phyloP scores from a whole-genome alignment of 2,113 vertebrate species.

The Cynocephalus volans region DNA sequence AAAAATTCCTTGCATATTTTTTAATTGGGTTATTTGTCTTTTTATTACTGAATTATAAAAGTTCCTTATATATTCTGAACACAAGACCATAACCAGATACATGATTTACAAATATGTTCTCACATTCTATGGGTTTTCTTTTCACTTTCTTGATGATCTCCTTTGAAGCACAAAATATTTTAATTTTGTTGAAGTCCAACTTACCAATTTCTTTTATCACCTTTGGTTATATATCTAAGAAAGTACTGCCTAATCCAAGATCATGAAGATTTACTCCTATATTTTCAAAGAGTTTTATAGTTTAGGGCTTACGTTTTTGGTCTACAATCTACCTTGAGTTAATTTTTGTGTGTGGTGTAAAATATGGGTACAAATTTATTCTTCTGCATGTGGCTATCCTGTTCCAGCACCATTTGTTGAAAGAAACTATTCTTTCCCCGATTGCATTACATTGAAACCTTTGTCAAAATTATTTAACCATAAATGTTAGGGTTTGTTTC shows the following conservation, averaged over 20 bases:
- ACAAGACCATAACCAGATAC: not conserved
- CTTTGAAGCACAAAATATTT: not conserved
- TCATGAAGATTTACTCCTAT: not conserved
- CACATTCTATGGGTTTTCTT: not conserved
- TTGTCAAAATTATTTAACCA: not conserved
- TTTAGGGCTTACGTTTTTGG: not conserved
- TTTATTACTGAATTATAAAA: not conserved
- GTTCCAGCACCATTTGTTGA: not conserved
- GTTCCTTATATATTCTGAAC: not conserved
- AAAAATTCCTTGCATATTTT: not conserved
- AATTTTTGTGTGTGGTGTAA: not conserved
- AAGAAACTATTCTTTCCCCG: not conserved
- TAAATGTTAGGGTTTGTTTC: not conserved
- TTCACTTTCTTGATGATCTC: not conserved
- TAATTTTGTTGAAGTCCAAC: not conserved
- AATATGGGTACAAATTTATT: not conserved
- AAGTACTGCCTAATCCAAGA: not conserved
- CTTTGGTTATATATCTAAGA: not conserved
- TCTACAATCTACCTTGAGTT: not conserved
- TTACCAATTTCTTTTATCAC: not conserved
- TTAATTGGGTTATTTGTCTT: not conserved
- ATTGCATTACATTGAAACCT: not conserved
- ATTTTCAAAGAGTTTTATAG: not conserved
- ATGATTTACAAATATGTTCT: slow-evolving; percentile 2
- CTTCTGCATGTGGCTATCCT: not conserved